Conservation (phyloP, 2,113 vertebrate species). For the Dipodomys merriami region DNA sequence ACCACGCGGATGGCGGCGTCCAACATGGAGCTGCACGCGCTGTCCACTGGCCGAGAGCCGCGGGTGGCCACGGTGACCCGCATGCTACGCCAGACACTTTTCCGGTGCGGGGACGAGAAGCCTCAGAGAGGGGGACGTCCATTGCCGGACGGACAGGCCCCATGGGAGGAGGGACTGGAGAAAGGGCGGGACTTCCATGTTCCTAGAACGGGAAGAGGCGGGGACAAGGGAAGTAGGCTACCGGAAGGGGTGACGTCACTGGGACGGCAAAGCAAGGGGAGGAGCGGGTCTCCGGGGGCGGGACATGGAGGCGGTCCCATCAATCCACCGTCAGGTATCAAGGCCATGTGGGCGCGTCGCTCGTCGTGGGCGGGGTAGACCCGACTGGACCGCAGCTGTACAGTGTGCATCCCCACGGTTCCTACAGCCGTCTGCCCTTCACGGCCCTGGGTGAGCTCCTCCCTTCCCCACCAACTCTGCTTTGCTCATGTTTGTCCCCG, state of each 20-base stretch:
- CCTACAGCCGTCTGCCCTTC: slow-evolving; percentile 90
- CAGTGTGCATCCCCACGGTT: slow-evolving; percentile 90
- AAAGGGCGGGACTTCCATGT: rapidly evolving
- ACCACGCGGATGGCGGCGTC: slow-evolving; percentile 90
- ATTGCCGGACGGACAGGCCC: not conserved
- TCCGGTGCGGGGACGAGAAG: slow-evolving; percentile 82
- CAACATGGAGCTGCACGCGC: slow-evolving; percentile 90
- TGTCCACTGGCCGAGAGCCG: slow-evolving; percentile 89
- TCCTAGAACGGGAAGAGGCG: slow-evolving; percentile 8
- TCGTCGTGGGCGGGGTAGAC: slow-evolving; percentile 92
- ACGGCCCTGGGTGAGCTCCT: slow-evolving; percentile 87
- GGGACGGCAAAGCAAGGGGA: not conserved
- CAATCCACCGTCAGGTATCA: slow-evolving; percentile 85
- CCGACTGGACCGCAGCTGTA: slow-evolving; percentile 89
- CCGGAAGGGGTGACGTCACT: not conserved
- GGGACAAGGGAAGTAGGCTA: not conserved
- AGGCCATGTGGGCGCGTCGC: slow-evolving; percentile 90
- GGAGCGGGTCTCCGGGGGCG: not conserved
- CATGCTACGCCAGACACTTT: slow-evolving; percentile 91
- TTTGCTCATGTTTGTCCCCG: not conserved
- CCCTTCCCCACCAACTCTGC: not conserved
- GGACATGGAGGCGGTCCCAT: rapidly evolving
- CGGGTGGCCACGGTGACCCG: slow-evolving; percentile 90
- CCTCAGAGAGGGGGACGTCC: no score
- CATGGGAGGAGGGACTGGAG: rapidly evolving